These are phyloP conservation scores for Asobara japonica DNA, from an alignment of 1,140 invertebrate genomes.

Conservation along the genomic window DNA sequence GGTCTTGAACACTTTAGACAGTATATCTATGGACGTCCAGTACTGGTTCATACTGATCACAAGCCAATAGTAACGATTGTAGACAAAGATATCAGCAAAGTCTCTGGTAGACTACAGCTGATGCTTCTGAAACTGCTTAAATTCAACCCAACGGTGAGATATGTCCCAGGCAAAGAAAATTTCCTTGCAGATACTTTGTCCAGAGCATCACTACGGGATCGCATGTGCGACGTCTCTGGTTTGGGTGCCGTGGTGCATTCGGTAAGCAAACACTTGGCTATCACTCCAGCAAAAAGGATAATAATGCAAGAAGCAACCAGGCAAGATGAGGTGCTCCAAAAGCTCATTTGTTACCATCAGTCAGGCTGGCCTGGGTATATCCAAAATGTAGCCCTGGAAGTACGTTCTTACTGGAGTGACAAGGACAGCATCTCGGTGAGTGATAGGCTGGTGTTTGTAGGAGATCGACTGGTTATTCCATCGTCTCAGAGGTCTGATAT, in stretches of 20 bases:
- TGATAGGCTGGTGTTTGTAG: slow-evolving; percentile 49
- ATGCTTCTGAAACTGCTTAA: slow-evolving; percentile 60
- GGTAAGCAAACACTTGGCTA: background rate
- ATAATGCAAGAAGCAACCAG: background rate
- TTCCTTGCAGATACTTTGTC: slow-evolving; percentile 47
- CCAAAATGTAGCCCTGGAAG: slow-evolving; percentile 29
- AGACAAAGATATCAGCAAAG: slow-evolving; percentile 55
- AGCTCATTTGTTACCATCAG: background rate
- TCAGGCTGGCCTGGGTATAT: background rate
- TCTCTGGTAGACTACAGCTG: slow-evolving; percentile 57
- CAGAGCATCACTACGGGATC: slow-evolving; percentile 36
- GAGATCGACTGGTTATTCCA: slow-evolving; percentile 53
- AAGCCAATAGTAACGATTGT: slow-evolving; percentile 42
- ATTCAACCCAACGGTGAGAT: slow-evolving; percentile 50
- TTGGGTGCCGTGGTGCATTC: slow-evolving; percentile 14
- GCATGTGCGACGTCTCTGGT: background rate
- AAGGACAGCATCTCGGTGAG: slow-evolving; percentile 39
- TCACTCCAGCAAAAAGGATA: background rate
- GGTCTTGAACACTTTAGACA: too few relatives aligned
- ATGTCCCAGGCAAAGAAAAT: slow-evolving; percentile 42
- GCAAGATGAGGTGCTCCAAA: background rate
- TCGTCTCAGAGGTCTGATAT: slow-evolving; percentile 46
- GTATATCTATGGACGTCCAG: too few relatives aligned
- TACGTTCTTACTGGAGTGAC: slow-evolving; percentile 40
- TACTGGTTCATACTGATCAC: too few relatives aligned